Percentiles rank a stretch among this genome's conserved stretches.
These are phyloP conservation scores for Crepidodera aurea DNA, from an alignment of 2,888 invertebrate species.

Conservation along the genomic window DNA sequence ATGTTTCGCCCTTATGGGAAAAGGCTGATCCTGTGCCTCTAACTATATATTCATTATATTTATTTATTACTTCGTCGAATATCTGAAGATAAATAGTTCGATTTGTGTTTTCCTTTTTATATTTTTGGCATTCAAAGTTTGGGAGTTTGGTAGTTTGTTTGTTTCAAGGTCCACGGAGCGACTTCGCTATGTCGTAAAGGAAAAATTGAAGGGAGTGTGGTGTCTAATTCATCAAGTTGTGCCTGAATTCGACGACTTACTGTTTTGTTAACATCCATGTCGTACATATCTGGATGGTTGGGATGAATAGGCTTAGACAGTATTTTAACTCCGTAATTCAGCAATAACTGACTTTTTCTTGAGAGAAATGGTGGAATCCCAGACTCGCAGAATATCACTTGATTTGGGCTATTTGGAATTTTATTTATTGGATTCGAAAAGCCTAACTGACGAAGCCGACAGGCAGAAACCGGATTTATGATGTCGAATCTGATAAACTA, in stretches of 20 bases:
- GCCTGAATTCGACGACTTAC: constrained; percentile 13
- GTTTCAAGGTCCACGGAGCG: no score
- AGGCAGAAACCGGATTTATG: no score
- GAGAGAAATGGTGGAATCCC: neutral
- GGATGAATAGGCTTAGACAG: neutral
- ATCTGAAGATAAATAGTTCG: constrained; percentile 5
- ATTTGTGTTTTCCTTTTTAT: constrained; percentile 1
- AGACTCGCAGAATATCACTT: neutral
- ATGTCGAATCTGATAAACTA: no score
- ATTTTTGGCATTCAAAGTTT: constrained; percentile 10
- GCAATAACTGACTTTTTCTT: neutral
- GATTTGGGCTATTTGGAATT: constrained; percentile 8
- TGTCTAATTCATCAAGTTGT: neutral
- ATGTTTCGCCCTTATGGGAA: neutral
- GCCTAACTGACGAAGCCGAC: no score
- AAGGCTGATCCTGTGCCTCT: constrained; percentile 4
- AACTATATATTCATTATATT: constrained; percentile 8
- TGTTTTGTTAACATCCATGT: no score
- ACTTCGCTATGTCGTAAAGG: no score
- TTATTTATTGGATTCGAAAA: no score
- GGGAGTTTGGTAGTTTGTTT: no score
- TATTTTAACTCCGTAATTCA: neutral
- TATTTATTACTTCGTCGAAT: constrained; percentile 3
- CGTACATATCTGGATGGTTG: neutral
- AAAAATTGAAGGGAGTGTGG: no score